Conservation (phyloP, 2,113 vertebrate genomes). For the Struthio camelus region DNA sequence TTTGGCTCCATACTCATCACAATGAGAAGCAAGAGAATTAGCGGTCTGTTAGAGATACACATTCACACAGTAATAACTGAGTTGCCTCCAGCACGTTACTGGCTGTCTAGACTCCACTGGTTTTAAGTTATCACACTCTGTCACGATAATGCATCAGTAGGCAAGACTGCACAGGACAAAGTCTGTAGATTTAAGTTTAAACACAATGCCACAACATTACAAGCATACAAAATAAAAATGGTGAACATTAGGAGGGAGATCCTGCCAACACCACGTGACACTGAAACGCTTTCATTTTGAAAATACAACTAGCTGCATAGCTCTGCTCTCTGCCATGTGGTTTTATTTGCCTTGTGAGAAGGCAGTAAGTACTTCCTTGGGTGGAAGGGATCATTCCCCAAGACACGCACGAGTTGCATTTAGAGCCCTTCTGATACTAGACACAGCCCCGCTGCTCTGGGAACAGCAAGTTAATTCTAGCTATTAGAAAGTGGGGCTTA, state of each 20-base stretch:
- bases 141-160: not conserved
- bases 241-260: not conserved
- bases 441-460: not conserved
- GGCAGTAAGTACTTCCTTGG: not conserved
- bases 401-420: not conserved
- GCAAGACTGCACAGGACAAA: not conserved
- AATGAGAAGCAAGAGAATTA: not conserved
- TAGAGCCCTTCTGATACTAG: not conserved
- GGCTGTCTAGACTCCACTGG: not conserved
- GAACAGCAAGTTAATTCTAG: not conserved
- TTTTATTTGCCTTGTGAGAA: not conserved
- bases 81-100: not conserved
- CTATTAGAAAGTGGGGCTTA: not conserved
- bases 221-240: not conserved
- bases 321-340: not conserved
- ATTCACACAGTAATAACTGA: not conserved
- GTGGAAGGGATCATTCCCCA: not conserved
- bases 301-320: not conserved
- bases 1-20: not conserved
- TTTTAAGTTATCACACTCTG: not conserved
- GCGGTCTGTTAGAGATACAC: not conserved
- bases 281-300: not conserved
- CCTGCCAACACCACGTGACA: not conserved
- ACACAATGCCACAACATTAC: not conserved
- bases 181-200: accelerated